phyloP scores from a whole-genome alignment of 2,797 vertebrate genomes.

The Aplochiton taeniatus region DNA sequence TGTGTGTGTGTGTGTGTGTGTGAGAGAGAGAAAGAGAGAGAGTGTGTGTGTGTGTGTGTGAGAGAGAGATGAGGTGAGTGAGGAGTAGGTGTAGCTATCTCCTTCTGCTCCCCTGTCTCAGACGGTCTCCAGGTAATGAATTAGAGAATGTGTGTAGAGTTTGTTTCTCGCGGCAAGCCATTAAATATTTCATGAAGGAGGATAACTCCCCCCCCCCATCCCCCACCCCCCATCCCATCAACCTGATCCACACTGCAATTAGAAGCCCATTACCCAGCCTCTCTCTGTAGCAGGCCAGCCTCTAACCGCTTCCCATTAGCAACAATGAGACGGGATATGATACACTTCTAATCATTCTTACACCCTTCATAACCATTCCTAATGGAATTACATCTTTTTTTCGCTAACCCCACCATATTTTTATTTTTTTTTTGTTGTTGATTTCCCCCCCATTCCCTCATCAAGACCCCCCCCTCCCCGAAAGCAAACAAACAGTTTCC shows the following conservation, averaged over 20 bases:
- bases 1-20: slow-evolving; percentile 42
- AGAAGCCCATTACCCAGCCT: slow-evolving; percentile 63
- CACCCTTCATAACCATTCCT: slow-evolving; percentile 59
- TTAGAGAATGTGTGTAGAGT: slow-evolving; percentile 71
- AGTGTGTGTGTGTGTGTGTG: slow-evolving; percentile 21
- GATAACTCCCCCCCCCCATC: slow-evolving; percentile 45
- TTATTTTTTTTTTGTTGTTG: too few relatives aligned
- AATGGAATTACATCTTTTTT: slow-evolving; percentile 61
- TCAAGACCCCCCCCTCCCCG: slow-evolving; percentile 42
- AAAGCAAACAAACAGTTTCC: slow-evolving; percentile 8
- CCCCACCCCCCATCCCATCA: slow-evolving; percentile 28
- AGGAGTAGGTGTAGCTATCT: slow-evolving; percentile 21
- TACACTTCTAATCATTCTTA: slow-evolving; percentile 60
- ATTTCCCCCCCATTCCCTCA: neutral
- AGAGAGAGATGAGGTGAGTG: slow-evolving; percentile 52
- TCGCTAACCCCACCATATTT: slow-evolving; percentile 34
- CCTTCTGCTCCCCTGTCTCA: slow-evolving; percentile 48
- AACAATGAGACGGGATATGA: slow-evolving; percentile 66
- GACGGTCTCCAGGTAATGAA: slow-evolving; percentile 73
- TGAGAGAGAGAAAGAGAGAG: slow-evolving; percentile 20
- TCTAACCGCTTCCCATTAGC: slow-evolving; percentile 62
- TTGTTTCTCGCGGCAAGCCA: slow-evolving; percentile 72
- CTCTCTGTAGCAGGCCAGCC: slow-evolving; percentile 41
- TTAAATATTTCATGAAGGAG: slow-evolving; percentile 81
- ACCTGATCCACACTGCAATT: slow-evolving; percentile 73